Evolutionary conservation across 2,888 invertebrate genomes (phyloP), one percentile per base, ranked within the genome.

Genomic region (Drosophila nr. perissopoda): DNA sequence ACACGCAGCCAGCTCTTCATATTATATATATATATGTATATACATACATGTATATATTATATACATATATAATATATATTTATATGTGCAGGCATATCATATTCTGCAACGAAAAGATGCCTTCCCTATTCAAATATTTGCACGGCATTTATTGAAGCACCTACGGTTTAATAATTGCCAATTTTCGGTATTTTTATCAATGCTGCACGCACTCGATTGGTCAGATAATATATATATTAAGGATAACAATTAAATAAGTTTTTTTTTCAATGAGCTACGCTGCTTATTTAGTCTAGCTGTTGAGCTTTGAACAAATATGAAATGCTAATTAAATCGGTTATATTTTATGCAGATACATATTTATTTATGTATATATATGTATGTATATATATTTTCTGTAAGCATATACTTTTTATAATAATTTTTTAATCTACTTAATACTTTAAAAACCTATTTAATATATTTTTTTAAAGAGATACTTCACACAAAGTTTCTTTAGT

Each of bases 161-260:
- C 33, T 25, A n/a, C 33, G 21, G 25, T 21, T 25, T 33, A 31
- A 56, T 68, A 40, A 33, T 67, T 66, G 8, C 6, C 54, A 67
- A 67, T 67, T 40, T 40, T 27, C n/a, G 29, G 40, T 42, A 2
- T n/a, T 57, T 36, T 42, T 58, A 36, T 69, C 54, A 42, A 69
- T 40, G 29, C 25, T 38, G 68, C 33, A 27, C 40, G 8, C 48
- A 54, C 67, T 27, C 54, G 53, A 31, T 53, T 67, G 67, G 48
- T 33, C 67, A 16, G 25, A 46, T 46, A 46, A 46, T 25, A 46
- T 46, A 25, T 25, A 46, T 46, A 38, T 46, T 31, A 21, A 36
- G 40, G 33, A 34, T 64, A 13, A 49, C 21, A 42, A 36, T 11
- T 29, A 36, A 58, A 42, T 57, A 51, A 36, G 34, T 51, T 36